Evolutionary conservation across 2,888 invertebrate species (phyloP), one percentile per base, ranked within the genome.

Genomic region (Heteropelma amictum): DNA sequence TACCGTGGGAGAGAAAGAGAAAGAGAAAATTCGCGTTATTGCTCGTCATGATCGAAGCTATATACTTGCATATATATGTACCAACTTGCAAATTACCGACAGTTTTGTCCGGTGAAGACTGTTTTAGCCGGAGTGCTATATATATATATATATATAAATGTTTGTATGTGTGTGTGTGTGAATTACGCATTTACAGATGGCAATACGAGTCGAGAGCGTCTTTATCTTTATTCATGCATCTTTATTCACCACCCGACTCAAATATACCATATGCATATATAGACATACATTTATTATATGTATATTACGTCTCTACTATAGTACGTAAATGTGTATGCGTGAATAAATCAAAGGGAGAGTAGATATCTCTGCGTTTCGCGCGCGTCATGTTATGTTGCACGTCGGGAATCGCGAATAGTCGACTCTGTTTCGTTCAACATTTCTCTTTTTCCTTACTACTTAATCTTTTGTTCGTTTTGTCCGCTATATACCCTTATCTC

Each of bases 221-320:
- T 74, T 65, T 60, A 75, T 75, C 74, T 75, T 75, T 70, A 75
- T 75, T 65, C 70, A 65, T 70, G 70, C 60, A 75, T 75, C 74
- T 75, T 70, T 70, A 61, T 61, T 54, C 70, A 67, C 65, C 65
- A 54, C 47, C 17, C 28, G 12, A 47, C 33, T 65, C 74, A 47
- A 64, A 69, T 69, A 60, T 54, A 60, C 40, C 14, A 51, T 60
- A 14, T 60, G n/a, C 42, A 21, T 33, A 60, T 33, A 30, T 23
- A 47, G 47, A 23, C 12, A n/a, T n/a, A n/a, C n/a, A n/a, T n/a
- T n/a, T n/a, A n/a, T n/a, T n/a, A n/a, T n/a, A n/a, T n/a, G n/a
- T n/a, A n/a, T n/a, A n/a, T n/a, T n/a, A n/a, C n/a, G n/a, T n/a
- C n/a, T n/a, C n/a, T n/a, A n/a, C n/a, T n/a, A n/a, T n/a, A n/a